A percentile compares a stretch with the other conserved stretches of the same genome.
These are phyloP conservation scores for Botia kubotai DNA, from an alignment of 2,797 vertebrate species.

Conservation along the genomic window DNA sequence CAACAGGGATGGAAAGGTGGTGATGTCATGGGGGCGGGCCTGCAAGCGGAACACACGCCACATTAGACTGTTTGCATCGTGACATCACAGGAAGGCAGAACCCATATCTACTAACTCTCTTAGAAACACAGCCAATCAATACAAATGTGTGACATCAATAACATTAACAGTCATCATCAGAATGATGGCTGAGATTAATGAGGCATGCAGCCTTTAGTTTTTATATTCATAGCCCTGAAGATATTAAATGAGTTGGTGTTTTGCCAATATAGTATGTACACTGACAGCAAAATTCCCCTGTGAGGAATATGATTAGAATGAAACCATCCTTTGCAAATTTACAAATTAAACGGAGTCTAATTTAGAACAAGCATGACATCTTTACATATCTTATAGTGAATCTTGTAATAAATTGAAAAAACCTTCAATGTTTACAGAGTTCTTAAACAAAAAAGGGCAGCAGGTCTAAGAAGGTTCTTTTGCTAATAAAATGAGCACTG, in stretches of 20 bases:
- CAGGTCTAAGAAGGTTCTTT: not conserved
- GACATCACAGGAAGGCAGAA: conserved; percentile 6
- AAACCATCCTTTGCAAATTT: conserved; percentile 6
- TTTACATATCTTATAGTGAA: not conserved
- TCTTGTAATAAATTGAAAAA: not conserved
- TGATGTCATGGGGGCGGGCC: conserved; percentile 50
- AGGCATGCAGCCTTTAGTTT: not conserved
- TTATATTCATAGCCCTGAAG: conserved; percentile 12
- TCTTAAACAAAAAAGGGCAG: not conserved
- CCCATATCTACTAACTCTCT: not conserved
- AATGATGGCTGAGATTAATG: not conserved
- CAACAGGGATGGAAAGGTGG: conserved; percentile 42
- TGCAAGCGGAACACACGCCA: conserved; percentile 44
- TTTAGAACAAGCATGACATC: not conserved
- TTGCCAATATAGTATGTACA: too few species aligned
- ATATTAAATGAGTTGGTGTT: not conserved
- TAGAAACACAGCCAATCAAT: not conserved
- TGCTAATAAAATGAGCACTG: conserved; percentile 1
- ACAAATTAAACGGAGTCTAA: conserved; percentile 1
- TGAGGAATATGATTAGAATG: not conserved
- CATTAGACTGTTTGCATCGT: conserved; percentile 6
- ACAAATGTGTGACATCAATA: not conserved
- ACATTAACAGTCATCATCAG: not conserved
- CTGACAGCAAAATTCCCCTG: too few species aligned
- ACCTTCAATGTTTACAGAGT: not conserved